Conservation (phyloP, 2,797 vertebrate species). For the Danio albolineatus region DNA sequence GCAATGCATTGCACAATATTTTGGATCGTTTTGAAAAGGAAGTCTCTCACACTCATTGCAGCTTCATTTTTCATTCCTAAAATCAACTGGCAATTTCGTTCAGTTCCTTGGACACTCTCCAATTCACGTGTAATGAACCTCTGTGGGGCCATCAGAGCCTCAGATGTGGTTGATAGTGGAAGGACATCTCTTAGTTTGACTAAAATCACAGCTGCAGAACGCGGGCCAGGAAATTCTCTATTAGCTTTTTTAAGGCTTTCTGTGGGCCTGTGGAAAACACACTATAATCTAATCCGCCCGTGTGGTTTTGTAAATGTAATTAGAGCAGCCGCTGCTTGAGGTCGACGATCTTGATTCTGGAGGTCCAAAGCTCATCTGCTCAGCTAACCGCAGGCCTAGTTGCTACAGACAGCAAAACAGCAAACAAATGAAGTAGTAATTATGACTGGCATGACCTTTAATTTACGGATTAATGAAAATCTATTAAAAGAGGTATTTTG, state of each 20-base stretch:
- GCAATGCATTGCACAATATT: conserved; percentile 62
- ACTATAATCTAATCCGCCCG: conserved; percentile 58
- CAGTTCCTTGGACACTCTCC: conserved; percentile 46
- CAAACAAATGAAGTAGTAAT: conserved; percentile 58
- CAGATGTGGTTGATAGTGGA: conserved; percentile 73
- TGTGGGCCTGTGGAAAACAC: conserved; percentile 53
- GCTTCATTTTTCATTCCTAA: conserved; percentile 62
- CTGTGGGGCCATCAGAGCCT: conserved; percentile 54
- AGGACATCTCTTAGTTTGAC: conserved; percentile 65
- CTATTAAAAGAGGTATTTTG: conserved; percentile 39
- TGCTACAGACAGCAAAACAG: conserved; percentile 59
- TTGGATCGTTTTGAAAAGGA: conserved; percentile 43
- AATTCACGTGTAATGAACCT: conserved; percentile 59
- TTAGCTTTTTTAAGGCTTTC: conserved; percentile 68
- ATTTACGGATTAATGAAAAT: conserved; percentile 62
- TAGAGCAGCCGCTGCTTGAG: conserved; percentile 58
- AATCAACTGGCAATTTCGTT: conserved; percentile 72
- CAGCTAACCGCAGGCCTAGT: conserved; percentile 47
- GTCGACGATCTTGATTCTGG: conserved; percentile 52
- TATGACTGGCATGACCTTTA: conserved; percentile 51
- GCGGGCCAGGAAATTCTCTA: conserved; percentile 67
- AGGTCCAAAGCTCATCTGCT: conserved; percentile 42
- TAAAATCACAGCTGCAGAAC: conserved; percentile 65
- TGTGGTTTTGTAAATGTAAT: conserved; percentile 66
- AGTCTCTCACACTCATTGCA: conserved; percentile 50